phyloP scores from a whole-genome alignment of 2,113 vertebrate genomes.

The Arvicanthis niloticus region DNA sequence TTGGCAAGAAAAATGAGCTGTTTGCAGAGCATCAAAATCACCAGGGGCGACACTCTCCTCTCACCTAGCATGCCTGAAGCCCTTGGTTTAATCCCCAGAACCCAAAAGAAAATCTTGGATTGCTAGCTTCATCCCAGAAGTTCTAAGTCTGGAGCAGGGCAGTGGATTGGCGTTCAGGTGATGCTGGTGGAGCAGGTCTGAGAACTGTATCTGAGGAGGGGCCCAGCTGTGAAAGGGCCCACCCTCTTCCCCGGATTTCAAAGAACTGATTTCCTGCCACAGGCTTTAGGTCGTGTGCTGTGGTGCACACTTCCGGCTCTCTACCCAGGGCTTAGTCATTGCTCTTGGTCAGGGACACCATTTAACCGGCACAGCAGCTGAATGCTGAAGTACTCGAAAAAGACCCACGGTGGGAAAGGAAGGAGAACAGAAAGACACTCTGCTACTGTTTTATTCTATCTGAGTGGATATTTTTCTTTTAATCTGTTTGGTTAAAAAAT shows the following conservation, averaged over 20 bases:
- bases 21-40: background rate
- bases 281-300: background rate
- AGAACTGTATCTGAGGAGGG: background rate
- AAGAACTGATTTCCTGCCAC: constrained; percentile 57
- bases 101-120: background rate
- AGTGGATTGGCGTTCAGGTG: background rate
- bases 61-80: background rate
- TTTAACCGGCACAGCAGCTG: constrained; percentile 12
- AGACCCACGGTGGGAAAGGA: background rate
- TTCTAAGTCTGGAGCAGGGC: background rate
- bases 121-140: background rate
- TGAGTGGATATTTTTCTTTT: background rate
- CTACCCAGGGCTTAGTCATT: constrained; percentile 57
- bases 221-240: background rate
- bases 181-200: background rate
- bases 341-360: constrained; percentile 22
- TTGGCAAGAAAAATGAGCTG: background rate
- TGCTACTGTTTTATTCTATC: background rate
- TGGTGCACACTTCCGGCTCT: background rate
- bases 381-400: constrained; percentile 54
- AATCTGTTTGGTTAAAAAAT: constrained; percentile 10
- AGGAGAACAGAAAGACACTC: background rate
- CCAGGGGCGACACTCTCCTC: no score
- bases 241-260: background rate
- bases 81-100: background rate